Conservation (phyloP, 2,797 vertebrate genomes). For the Menidia menidia region DNA sequence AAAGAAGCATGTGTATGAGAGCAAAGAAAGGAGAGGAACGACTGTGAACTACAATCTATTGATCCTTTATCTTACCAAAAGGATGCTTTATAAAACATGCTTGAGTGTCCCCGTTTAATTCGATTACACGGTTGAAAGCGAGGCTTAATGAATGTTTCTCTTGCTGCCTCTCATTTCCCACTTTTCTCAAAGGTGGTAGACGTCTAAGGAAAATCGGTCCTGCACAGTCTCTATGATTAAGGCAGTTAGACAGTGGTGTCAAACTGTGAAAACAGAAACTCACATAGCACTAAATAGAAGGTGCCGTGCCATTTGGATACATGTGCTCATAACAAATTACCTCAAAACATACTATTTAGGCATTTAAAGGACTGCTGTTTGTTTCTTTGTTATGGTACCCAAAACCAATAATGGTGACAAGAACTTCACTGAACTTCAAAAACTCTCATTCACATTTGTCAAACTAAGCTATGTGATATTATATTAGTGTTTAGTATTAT, state of each 20-base stretch:
- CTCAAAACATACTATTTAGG: too few relatives aligned
- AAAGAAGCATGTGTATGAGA: too few relatives aligned
- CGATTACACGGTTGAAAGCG: constrained; percentile 25
- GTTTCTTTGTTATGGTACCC: too few relatives aligned
- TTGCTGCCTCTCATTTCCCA: constrained; percentile 1
- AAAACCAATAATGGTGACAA: too few relatives aligned
- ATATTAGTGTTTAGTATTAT: too few relatives aligned
- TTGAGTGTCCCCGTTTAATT: constrained; percentile 32
- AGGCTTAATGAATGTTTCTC: constrained; percentile 9
- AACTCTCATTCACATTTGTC: too few relatives aligned
- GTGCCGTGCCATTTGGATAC: too few relatives aligned
- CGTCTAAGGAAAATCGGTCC: constrained; percentile 21
- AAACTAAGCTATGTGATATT: too few relatives aligned
- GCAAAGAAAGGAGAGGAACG: not conserved
- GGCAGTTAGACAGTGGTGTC: constrained; percentile 19
- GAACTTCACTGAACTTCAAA: too few relatives aligned
- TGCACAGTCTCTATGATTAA: constrained; percentile 20
- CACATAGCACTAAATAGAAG: not conserved
- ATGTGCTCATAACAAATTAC: too few relatives aligned
- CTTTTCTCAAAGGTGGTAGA: constrained; percentile 21
- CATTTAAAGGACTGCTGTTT: too few relatives aligned
- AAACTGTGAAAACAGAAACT: constrained; percentile 6
- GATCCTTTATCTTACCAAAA: constrained; percentile 30
- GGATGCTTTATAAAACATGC: constrained; percentile 14
- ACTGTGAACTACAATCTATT: constrained; percentile 27